Conservation (phyloP, 2,113 vertebrate genomes). For the Cheilinus undulatus region DNA sequence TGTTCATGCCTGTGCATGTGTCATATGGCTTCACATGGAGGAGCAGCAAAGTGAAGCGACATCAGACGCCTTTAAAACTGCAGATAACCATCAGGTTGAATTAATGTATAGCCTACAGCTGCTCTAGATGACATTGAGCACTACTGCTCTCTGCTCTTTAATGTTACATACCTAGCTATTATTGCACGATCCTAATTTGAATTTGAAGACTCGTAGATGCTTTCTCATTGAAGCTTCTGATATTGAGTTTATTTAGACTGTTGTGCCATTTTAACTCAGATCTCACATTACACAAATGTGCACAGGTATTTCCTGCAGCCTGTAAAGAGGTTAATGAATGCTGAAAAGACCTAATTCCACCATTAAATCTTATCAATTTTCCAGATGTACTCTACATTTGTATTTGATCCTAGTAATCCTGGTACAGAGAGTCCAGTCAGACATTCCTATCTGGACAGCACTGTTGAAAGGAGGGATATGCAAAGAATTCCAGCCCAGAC, state of each 20-base stretch:
- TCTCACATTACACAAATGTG: not conserved
- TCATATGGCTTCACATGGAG: not conserved
- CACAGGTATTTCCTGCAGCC: not conserved
- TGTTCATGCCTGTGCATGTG: constrained; percentile 9
- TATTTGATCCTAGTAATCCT: not conserved
- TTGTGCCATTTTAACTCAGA: not conserved
- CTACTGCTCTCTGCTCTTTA: not conserved
- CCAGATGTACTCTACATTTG: not conserved
- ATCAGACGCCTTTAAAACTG: not conserved
- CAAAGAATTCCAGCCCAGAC: no score
- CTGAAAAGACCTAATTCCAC: not conserved
- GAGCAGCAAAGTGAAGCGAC: not conserved
- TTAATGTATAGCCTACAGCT: not conserved
- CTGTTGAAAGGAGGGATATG: not conserved
- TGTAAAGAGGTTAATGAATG: not conserved
- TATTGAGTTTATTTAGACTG: not conserved
- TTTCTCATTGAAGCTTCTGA: not conserved
- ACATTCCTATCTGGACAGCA: constrained; percentile 6
- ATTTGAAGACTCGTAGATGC: not conserved
- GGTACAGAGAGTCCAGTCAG: not conserved
- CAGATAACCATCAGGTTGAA: not conserved
- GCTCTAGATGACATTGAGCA: not conserved
- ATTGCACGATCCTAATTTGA: no score
- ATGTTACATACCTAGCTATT: no score
- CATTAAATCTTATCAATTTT: not conserved